Conservation (phyloP, 2,888 invertebrate genomes). For the Heteromurus nitidus region DNA sequence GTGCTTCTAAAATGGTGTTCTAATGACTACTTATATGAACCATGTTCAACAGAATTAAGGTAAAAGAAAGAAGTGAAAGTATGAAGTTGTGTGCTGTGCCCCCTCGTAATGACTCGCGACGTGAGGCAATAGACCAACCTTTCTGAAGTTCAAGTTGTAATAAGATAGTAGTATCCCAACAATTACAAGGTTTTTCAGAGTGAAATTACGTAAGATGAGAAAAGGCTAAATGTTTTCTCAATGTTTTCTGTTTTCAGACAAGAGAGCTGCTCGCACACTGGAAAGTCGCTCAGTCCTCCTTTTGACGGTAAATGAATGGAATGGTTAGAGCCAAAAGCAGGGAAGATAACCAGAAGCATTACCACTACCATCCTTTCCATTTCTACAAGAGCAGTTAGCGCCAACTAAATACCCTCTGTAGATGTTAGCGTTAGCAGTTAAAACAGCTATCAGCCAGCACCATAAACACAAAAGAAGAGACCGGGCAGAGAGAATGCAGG, state of each 20-base stretch:
- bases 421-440: slow-evolving; percentile 42
- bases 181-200: slow-evolving; percentile 42
- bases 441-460: slow-evolving; percentile 37
- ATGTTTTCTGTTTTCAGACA: slow-evolving; percentile 30
- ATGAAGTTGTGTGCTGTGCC: too few relatives aligned
- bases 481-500: background rate
- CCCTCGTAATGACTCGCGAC: too few relatives aligned
- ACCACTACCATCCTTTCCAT: slow-evolving; percentile 17
- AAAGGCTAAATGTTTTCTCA: slow-evolving; percentile 34
- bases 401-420: slow-evolving; percentile 11
- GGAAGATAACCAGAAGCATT: slow-evolving; percentile 42
- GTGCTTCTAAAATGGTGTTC: too few relatives aligned
- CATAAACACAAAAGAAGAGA: slow-evolving; percentile 21
- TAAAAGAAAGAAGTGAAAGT: too few relatives aligned
- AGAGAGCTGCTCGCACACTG: too few relatives aligned
- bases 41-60: too few relatives aligned
- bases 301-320: slow-evolving; percentile 36
- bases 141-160: slow-evolving; percentile 19
- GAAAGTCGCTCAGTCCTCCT: too few relatives aligned
- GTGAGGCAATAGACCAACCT: background rate
- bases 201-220: slow-evolving; percentile 31
- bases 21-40: too few relatives aligned
- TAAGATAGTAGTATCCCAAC: slow-evolving; percentile 21
- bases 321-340: slow-evolving; percentile 48
- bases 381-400: slow-evolving; percentile 44